Evolutionary conservation across 2,113 vertebrate genomes (phyloP).

Genomic region (Otus sunia): DNA sequence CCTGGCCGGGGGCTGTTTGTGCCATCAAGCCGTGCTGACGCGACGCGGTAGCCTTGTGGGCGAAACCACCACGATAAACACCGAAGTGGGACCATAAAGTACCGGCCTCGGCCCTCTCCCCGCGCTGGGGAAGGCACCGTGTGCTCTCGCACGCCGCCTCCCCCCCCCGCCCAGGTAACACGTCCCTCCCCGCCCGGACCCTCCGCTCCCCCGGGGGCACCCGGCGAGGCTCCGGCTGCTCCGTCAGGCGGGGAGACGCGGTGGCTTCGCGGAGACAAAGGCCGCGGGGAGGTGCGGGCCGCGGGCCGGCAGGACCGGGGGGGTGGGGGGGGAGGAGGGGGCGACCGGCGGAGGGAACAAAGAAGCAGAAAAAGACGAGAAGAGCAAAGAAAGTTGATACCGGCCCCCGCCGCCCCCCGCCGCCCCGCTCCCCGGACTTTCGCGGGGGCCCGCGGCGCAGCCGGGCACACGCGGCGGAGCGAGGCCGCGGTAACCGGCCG

Average conservation of each 20-base stretch:
- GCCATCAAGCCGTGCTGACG: background rate
- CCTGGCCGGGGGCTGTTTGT: background rate
- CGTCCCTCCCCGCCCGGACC: background rate
- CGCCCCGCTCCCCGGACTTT: background rate
- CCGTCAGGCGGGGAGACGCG: background rate
- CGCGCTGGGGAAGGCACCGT: background rate
- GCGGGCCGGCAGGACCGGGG: background rate
- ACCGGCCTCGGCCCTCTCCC: background rate
- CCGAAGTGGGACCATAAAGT: fast-evolving
- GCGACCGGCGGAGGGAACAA: background rate
- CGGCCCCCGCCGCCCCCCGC: background rate
- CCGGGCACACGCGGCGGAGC: too few relatives aligned
- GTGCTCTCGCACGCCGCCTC: background rate
- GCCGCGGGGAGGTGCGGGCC: background rate
- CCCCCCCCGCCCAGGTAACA: background rate
- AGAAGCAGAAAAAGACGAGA: background rate
- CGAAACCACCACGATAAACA: background rate
- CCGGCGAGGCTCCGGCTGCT: background rate
- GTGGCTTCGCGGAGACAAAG: background rate
- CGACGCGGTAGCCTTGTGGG: background rate
- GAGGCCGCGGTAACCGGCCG: background rate
- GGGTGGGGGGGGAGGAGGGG: background rate
- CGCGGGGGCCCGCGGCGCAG: background rate
- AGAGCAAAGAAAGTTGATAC: conserved; percentile 32
- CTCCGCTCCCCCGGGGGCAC: background rate